Evolutionary conservation across 2,113 vertebrate genomes (phyloP).

Genomic region (Phalacrocorax brasilianus): DNA sequence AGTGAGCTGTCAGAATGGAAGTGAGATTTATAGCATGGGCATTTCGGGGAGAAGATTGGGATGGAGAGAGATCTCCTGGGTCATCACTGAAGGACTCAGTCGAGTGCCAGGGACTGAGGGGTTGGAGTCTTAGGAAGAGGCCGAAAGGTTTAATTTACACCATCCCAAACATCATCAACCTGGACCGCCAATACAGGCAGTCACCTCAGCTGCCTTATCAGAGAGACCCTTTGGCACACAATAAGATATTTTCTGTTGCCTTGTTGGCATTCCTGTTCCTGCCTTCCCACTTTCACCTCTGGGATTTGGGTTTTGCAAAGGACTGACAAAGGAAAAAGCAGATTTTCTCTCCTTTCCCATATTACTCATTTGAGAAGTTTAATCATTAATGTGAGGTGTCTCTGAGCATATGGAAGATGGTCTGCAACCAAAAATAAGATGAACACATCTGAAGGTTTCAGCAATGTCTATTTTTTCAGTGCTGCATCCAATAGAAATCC

Average conservation of each 20-base stretch:
- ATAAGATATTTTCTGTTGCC: background rate
- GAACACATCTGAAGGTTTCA: background rate
- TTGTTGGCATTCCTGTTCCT: background rate
- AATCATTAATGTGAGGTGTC: background rate
- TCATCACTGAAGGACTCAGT: background rate
- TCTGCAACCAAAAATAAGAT: background rate
- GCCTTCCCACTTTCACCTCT: background rate
- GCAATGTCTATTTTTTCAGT: background rate
- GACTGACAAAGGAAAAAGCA: background rate
- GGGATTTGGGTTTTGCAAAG: background rate
- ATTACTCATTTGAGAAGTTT: background rate
- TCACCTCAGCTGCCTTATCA: background rate
- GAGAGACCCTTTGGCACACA: background rate
- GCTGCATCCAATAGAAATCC: slow-evolving; percentile 3
- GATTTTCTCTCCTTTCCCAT: background rate
- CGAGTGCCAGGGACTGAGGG: accelerated
- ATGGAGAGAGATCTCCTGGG: background rate
- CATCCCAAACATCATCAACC: background rate
- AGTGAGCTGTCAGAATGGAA: background rate
- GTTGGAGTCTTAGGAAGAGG: background rate
- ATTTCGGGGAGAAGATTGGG: background rate
- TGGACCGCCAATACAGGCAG: too few species aligned
- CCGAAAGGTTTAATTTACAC: background rate
- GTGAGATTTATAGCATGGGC: background rate
- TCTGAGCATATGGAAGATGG: background rate